Evolutionary conservation across 2,888 invertebrate genomes (phyloP).

Genomic region (Caenorhabditis plicata): DNA sequence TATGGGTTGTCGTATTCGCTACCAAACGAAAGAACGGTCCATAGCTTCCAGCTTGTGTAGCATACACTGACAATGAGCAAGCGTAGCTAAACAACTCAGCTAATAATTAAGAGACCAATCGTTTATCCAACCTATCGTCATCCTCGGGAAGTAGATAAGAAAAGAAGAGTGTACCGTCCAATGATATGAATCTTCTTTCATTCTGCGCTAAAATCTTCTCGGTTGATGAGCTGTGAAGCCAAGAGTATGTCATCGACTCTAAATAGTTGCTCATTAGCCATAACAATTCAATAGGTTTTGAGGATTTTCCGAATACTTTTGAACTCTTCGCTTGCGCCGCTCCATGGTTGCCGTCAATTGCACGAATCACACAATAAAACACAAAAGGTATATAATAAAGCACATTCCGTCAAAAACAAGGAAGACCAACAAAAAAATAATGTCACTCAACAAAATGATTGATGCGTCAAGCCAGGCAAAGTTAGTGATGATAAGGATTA

Average conservation of each 20-base stretch:
- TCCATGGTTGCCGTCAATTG: too few relatives aligned
- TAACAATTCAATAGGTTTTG: too few relatives aligned
- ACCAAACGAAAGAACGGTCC: slow-evolving; percentile 62
- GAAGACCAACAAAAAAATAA: too few relatives aligned
- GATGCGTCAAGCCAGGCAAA: too few relatives aligned
- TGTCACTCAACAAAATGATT: too few relatives aligned
- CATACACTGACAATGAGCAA: slow-evolving; percentile 56
- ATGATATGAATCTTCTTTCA: slow-evolving; percentile 58
- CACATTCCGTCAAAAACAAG: too few relatives aligned
- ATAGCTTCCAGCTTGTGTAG: slow-evolving; percentile 61
- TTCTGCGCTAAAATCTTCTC: slow-evolving; percentile 51
- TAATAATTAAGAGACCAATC: neutral
- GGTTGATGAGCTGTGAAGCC: slow-evolving; percentile 51
- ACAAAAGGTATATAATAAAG: too few relatives aligned
- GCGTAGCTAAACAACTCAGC: slow-evolving; percentile 51
- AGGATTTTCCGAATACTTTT: too few relatives aligned
- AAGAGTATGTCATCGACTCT: slow-evolving; percentile 62
- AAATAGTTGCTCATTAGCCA: too few relatives aligned
- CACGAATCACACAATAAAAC: too few relatives aligned
- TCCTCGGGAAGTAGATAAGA: slow-evolving; percentile 52
- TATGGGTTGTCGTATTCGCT: slow-evolving; percentile 24
- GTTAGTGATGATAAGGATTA: too few relatives aligned
- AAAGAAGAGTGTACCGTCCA: slow-evolving; percentile 63
- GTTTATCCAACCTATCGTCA: slow-evolving; percentile 48
- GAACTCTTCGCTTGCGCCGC: too few relatives aligned